Base-by-base conservation (phyloP, 2,797 vertebrate genomes). In the Myotis myotis region DNA sequence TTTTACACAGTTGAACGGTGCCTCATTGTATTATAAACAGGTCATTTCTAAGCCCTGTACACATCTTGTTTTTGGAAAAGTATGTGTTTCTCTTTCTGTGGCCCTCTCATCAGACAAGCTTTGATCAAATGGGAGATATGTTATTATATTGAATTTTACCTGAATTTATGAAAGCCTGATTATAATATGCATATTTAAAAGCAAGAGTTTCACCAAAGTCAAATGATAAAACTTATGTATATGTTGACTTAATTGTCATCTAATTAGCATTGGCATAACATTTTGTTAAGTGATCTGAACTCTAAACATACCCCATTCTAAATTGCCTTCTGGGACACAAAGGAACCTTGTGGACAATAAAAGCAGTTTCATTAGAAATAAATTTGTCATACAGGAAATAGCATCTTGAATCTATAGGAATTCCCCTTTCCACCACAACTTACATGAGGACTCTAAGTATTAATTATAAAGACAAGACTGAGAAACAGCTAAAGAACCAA, bases 371-470 rank as follows among this genome's bases (percentile, higher is more conserved):
- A 68, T 33, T 44, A 92, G 57, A 94, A 94, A 89, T 79, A 90
- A 88, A 71, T 93, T 83, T 91, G 38, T 95, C 47, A 83, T 70
- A 64, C 3, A 85, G 23, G 10, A n/a, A 66, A 71, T 82, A 83
- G 3, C 55, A 44, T 96, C 55, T 81, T 85, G 36, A 96, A 55
- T 84, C 82, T 75, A 28, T 60, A 79, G 71, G 22, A 72, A 88
- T 92, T 92, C n/a, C 55, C 60, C 71, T 85, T 95, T 95, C 28
- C 38, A n/a, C 66, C 33, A 87, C 36, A 83, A 57, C 76, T 87
- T 93, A 86, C 47, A 79, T 94, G 51, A 93, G 17, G 95, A 71
- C 36, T 93, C 7, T 51, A 70, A 94, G 74, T 91, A 89, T 17
- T 82, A 70, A 80, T 83, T 33, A 87, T 64, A 84, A 94, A 78